Evolutionary conservation across 2,797 vertebrate species (phyloP), one percentile per base, ranked within the genome.

Genomic region (Fundulus diaphanus): DNA sequence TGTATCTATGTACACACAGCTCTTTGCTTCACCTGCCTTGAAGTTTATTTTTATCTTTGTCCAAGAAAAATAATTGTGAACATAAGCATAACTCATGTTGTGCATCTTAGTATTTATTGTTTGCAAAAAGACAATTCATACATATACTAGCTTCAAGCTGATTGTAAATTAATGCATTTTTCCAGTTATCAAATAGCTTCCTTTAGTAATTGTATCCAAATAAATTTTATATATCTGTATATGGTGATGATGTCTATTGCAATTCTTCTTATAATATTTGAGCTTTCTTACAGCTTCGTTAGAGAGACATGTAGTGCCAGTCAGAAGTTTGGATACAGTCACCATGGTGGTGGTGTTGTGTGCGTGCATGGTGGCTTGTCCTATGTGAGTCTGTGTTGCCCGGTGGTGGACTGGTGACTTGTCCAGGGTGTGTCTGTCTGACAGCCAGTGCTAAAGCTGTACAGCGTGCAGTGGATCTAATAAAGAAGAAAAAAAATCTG

Each of bases 131-230:
- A 3, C 75, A 81, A 86, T 87, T 77, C 69, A 44, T n/a, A 78
- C 78, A 89, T 80, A 48, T 42, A 78, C 72, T 79, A 86, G 89
- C 74, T 86, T 73, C 68, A 52, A 78, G 42, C 20, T 20, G 37
- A 56, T 65, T 83, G 63, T 87, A 86, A 88, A 76, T 89, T 31
- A 88, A 91, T 80, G 76, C 49, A 73, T 77, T 81, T 78, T 73
- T 42, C 22, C 74, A 81, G 22, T 61, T 70, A 88, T 82, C 78
- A 84, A 80, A 86, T 77, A 83, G 74, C 29, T 66, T 46, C 42
- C 63, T 73, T 79, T 83, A 88, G 72, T 88, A n/a, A n/a, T 44
- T 79, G 74, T 4, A 29, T 72, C 70, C 42, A 46, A 48, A 56
- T 78, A 68, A 56, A 70, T 24, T 74, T 52, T 49, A 27, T 66